Evolutionary conservation across 1,140 invertebrate genomes (phyloP).

Genomic region (Bombus cullumanus): DNA sequence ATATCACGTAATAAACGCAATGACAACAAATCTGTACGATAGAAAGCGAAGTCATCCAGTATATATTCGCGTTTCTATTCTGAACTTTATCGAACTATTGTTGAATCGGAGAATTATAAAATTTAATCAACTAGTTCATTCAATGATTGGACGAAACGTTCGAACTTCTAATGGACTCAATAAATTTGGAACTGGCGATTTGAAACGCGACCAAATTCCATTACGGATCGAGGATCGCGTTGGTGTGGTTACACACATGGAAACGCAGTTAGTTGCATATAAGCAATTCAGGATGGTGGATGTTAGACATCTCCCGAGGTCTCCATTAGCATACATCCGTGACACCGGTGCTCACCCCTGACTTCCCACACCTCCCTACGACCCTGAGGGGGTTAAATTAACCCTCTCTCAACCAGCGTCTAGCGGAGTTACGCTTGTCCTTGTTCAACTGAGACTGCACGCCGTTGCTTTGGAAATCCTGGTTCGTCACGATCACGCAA

Average conservation of each 20-base stretch:
- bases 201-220: slow-evolving; percentile 20
- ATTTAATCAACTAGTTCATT: not conserved
- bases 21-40: not conserved
- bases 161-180: not conserved
- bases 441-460: slow-evolving; percentile 27
- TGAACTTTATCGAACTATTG: not conserved
- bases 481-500: not conserved
- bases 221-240: slow-evolving; percentile 36
- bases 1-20: not conserved
- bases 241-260: not conserved
- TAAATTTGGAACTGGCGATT: slow-evolving; percentile 43
- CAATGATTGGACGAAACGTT: not conserved
- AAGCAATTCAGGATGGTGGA: slow-evolving; percentile 66
- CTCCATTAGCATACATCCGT: slow-evolving; percentile 78
- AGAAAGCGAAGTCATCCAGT: too few species aligned
- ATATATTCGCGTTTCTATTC: not conserved
- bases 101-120: not conserved
- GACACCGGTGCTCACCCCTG: slow-evolving; percentile 69
- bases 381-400: slow-evolving; percentile 67
- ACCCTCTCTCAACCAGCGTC: slow-evolving; percentile 60
- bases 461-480: slow-evolving; percentile 19
- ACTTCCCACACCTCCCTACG: slow-evolving; percentile 64
- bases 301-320: slow-evolving; percentile 76
- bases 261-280: slow-evolving; percentile 56
- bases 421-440: slow-evolving; percentile 48